Evolutionary conservation across 2,888 invertebrate species (phyloP).

Genomic region (Rotaria sp.): DNA sequence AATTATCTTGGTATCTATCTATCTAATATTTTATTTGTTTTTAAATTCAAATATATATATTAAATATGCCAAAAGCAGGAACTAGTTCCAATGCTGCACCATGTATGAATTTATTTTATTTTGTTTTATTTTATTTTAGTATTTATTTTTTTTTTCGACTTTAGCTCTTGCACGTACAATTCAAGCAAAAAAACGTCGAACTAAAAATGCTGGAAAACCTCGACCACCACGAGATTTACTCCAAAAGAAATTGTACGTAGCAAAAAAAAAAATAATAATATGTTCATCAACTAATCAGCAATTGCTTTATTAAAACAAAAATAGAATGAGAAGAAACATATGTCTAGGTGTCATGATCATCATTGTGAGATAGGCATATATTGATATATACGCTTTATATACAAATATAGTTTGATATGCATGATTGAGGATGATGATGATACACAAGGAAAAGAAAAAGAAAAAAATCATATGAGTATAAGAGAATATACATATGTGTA

Average conservation of each 20-base stretch:
- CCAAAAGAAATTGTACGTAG: conserved; percentile 28
- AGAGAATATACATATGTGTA: not conserved
- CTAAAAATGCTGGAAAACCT: conserved; percentile 24
- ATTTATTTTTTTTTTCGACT: not conserved
- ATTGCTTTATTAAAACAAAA: not conserved
- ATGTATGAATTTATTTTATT: not conserved
- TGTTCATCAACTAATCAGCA: not conserved
- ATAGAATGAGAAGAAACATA: not conserved
- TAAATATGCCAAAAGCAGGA: conserved; percentile 4
- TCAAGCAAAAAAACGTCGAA: conserved; percentile 27
- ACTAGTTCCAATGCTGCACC: conserved; percentile 6
- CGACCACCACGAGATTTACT: conserved; percentile 23
- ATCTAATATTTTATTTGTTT: not conserved
- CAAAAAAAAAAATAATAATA: not conserved
- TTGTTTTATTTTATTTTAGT: not conserved
- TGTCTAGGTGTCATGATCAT: not conserved
- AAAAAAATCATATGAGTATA: not conserved
- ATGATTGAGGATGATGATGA: conserved; percentile 23
- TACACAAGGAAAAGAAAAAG: not conserved
- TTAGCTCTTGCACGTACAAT: conserved; percentile 21
- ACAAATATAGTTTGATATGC: not conserved
- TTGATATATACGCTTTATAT: not conserved
- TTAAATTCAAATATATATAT: not conserved
- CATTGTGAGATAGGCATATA: not conserved
- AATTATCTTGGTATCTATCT: not conserved